phyloP scores from a whole-genome alignment of 2,797 vertebrate species.

The Danio choprae region DNA sequence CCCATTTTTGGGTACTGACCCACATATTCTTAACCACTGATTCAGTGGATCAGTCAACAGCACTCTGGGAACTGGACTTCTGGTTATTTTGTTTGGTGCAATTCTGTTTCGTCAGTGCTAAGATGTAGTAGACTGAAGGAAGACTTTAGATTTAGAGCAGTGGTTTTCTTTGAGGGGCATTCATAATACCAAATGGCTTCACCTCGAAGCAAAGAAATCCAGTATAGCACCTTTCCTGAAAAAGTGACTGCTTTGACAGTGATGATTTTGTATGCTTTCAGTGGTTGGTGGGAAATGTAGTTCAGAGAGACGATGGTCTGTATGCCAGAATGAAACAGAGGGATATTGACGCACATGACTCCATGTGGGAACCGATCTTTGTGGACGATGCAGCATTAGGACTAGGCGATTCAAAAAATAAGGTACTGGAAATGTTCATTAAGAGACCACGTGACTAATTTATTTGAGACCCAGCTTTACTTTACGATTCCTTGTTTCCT shows the following conservation, averaged over 20 bases:
- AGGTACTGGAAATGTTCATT: conserved; percentile 75
- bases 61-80: neutral
- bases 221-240: conserved; percentile 26
- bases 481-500: conserved; percentile 3
- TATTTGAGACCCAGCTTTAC: conserved; percentile 26
- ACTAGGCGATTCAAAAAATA: conserved; percentile 88
- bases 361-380: conserved; percentile 89
- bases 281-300: conserved; percentile 89
- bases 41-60: neutral
- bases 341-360: conserved; percentile 89
- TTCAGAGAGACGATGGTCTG: conserved; percentile 88
- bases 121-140: neutral
- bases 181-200: conserved; percentile 24
- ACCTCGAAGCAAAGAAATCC: too few species aligned
- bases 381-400: conserved; percentile 87
- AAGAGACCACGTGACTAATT: conserved; percentile 23
- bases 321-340: conserved; percentile 90
- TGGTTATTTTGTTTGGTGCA: neutral
- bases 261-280: conserved; percentile 89
- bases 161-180: conserved; percentile 11
- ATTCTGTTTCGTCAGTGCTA: neutral
- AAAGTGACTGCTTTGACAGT: conserved; percentile 80
- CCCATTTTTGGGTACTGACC: neutral
- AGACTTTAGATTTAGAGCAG: neutral
- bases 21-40: neutral